Evolutionary conservation across 2,113 vertebrate species (phyloP).

Genomic region (Gymnarchus niloticus): DNA sequence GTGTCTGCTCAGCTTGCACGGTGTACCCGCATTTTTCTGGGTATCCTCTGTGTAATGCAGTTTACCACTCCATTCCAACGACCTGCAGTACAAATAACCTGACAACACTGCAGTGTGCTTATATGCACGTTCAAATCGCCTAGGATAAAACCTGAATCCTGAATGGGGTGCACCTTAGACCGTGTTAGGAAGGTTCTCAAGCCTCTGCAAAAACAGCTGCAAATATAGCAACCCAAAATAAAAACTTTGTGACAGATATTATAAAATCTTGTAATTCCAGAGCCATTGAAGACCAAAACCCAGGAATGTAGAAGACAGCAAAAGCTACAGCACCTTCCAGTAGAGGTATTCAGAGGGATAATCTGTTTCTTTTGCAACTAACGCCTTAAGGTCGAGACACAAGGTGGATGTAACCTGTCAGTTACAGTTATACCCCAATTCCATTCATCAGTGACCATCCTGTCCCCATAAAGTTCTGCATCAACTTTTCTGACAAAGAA

Average conservation of each 20-base stretch:
- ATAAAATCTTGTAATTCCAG: neutral
- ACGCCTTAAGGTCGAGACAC: neutral
- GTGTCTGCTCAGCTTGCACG: neutral
- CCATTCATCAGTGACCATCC: neutral
- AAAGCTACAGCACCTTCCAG: neutral
- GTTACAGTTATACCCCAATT: neutral
- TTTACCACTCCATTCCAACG: too few species aligned
- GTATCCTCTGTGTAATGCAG: too few species aligned
- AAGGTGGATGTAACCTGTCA: slow-evolving; percentile 10
- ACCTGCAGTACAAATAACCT: too few species aligned
- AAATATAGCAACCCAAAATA: neutral
- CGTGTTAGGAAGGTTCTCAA: neutral
- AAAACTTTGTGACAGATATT: neutral
- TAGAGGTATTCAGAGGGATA: neutral
- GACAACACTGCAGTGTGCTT: too few species aligned
- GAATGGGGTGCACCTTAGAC: neutral
- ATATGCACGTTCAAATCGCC: too few species aligned
- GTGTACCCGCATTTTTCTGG: neutral
- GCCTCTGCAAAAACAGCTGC: neutral
- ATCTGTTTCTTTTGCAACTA: neutral
- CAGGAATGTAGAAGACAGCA: neutral
- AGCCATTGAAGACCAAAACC: neutral
- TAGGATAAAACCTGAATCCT: too few species aligned
- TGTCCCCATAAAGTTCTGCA: neutral
- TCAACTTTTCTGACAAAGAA: neutral